phyloP scores from a whole-genome alignment of 1,140 invertebrate species.

The Phocides pigmalion region DNA sequence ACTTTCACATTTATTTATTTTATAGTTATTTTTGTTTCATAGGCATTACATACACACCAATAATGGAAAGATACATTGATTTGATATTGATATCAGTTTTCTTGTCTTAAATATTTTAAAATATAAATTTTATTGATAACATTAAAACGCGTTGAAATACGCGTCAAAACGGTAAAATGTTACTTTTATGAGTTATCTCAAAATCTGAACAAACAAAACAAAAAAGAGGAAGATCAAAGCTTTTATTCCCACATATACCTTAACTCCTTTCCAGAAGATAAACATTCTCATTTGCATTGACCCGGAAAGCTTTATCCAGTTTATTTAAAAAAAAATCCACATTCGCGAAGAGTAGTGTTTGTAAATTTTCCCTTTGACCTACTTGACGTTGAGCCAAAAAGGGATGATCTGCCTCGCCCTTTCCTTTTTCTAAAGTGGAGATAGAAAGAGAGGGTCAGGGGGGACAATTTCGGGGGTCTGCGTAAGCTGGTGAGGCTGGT shows the following conservation, averaged over 20 bases:
- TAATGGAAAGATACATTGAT: too few relatives aligned
- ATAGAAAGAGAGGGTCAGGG: conserved; percentile 45
- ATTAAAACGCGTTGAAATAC: too few relatives aligned
- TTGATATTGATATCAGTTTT: too few relatives aligned
- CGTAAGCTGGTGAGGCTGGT: conserved; percentile 58
- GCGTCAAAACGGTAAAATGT: not conserved
- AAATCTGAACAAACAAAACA: conserved; percentile 28
- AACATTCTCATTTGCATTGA: conserved; percentile 73
- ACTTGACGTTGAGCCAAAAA: conserved; percentile 67
- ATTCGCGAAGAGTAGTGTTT: conserved; percentile 73
- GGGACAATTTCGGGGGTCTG: conserved; percentile 63
- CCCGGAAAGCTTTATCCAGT: conserved; percentile 64
- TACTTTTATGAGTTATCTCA: conserved; percentile 1
- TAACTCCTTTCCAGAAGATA: conserved; percentile 47
- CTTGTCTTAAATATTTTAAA: too few relatives aligned
- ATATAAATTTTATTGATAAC: too few relatives aligned
- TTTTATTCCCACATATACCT: conserved; percentile 37
- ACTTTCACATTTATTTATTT: not conserved
- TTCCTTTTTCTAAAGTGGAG: conserved; percentile 42
- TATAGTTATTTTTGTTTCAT: too few relatives aligned
- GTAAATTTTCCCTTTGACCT: conserved; percentile 82
- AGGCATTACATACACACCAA: too few relatives aligned
- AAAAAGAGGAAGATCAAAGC: conserved; percentile 13
- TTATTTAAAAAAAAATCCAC: conserved; percentile 78
- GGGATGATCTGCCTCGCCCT: conserved; percentile 52